Base-by-base conservation (phyloP, 2,113 vertebrate species). In the Mobula hypostoma region DNA sequence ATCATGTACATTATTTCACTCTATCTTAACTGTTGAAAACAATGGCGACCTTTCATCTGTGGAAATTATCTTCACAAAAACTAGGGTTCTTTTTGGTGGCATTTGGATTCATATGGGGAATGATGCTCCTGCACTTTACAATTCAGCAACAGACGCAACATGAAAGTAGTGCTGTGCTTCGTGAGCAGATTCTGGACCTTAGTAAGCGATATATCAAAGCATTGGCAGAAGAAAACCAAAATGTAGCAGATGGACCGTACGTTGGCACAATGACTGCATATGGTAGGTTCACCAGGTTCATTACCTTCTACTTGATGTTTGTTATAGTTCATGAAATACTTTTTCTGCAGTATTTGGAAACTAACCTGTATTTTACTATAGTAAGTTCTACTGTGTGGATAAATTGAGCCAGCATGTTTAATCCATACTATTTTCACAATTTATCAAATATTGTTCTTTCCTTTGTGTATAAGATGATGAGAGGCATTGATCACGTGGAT, bases 41-140 rank as follows among this genome's bases (percentile, higher is more conserved):
- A 96, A 99, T 99, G 98, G 98, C 98, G 94, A 95, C 97, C 72
- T 98, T 97, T 77, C 97, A 98, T 96, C 96, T 98, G 82, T 99
- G 99, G 99, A 99, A 99, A 96, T 96, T 99, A 94, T 99, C 99
- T 0, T 99, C 99, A 95, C 99, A 99, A 96, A 99, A 99, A 96
- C 97, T 99, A 5, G 99, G 99, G 95, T 99, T 99, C 95, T 99
- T 99, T 95, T 96, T 99, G 70, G 99, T 99, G 96, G 98, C 98
- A 97, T 99, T 99, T 80, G 99, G 99, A 94, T 99, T 99, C 96
- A 99, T 99, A 96, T 99, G 99, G 99, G 99, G 99, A 90, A 99
- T 99, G 99, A 99, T 99, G 99, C 97, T 99, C 95, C 97, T 99
- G 90, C 99, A 99, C 96, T 99, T 99, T 95, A 99, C 99, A 95